Conservation (phyloP, 2,888 invertebrate species). For the Thyatira batis region DNA sequence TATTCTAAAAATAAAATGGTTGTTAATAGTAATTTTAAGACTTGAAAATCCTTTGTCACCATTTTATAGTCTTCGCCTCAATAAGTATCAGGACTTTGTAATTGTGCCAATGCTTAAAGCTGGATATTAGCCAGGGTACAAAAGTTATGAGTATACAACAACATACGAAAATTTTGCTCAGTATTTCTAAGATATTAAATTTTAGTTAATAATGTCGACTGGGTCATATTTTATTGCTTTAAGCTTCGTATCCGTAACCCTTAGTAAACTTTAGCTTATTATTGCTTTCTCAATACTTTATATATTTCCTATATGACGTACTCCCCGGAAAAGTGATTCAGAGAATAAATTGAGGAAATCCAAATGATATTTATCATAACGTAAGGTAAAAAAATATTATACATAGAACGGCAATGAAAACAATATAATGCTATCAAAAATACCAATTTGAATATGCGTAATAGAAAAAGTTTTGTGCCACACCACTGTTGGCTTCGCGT, state of each 20-base stretch:
- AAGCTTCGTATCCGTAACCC: no score
- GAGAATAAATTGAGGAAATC: background rate
- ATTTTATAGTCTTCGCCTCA: no score
- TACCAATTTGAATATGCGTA: constrained; percentile 1
- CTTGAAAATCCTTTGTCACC: no score
- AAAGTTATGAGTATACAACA: background rate
- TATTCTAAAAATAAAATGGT: no score
- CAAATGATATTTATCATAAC: background rate
- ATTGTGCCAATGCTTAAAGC: background rate
- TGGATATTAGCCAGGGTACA: background rate
- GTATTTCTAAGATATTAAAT: background rate
- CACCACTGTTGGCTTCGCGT: background rate
- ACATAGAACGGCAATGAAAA: background rate
- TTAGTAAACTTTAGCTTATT: background rate
- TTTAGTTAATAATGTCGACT: background rate
- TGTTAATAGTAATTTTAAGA: no score
- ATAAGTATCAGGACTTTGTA: background rate
- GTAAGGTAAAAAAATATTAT: background rate
- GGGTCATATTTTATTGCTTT: background rate
- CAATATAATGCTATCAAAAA: background rate
- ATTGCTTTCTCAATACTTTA: background rate
- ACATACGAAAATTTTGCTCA: background rate
- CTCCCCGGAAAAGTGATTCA: background rate
- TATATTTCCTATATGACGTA: background rate
- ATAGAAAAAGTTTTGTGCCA: constrained; percentile 1